Evolutionary conservation across 2,888 invertebrate genomes (phyloP), one percentile per base, ranked within the genome.

Genomic region (Tanytarsus gracilentus): DNA sequence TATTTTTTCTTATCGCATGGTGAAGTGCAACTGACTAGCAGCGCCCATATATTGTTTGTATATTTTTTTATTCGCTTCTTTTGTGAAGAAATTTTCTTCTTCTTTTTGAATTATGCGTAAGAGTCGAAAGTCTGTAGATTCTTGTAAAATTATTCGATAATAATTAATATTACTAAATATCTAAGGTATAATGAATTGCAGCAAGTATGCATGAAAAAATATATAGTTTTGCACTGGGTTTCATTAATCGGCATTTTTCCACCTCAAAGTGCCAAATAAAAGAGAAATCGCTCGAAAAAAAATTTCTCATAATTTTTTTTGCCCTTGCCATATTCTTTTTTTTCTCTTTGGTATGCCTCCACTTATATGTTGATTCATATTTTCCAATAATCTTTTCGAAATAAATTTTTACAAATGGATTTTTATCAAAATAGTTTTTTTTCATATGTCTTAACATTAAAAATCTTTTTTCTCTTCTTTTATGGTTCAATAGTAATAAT

Each of bases 191-290:
- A 23, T 44, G 23, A 44, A 58, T 58, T 58, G 58, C 58, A 58
- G 55, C 40, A 16, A 55, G n/a, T n/a, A 55, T 26, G 9, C 8
- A 11, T 3, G 11, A 44, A 21, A 25, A 25, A 53, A 23, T 40
- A n/a, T 55, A 18, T 40, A 55, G 25, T 26, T 58, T 58, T 58
- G 58, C 58, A 58, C 58, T 58, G 56, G 39, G 44, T 25, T 18
- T 39, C 25, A 16, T n/a, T 18, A 14, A 11, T 40, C 40, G 11
- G 2, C 3, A 7, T 23, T 25, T 23, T 8, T 55, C 40, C 36
- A n/a, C n/a, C 39, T 40, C 30, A 48, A 53, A 58, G 58, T 58
- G 58, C 58, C 30, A 58, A 33, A 33, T 33, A 33, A n/a, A 29
- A 33, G 33, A 33, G 33, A 33, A 33, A 33, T 33, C n/a, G 33